Conservation (phyloP, 2,888 invertebrate species). For the Hylaea fasciaria region DNA sequence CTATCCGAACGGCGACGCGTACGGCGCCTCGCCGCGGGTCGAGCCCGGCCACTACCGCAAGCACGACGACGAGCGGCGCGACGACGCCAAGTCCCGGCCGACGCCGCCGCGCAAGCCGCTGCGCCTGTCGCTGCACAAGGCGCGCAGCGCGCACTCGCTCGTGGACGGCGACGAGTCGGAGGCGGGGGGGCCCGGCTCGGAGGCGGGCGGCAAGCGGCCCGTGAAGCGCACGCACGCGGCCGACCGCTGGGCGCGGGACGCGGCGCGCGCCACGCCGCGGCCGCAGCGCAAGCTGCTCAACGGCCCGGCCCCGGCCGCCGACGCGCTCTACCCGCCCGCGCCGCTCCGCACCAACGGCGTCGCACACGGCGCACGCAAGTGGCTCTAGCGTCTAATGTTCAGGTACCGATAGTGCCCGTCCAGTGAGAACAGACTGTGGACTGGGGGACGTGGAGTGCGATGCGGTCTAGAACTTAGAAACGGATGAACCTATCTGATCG, state of each 20-base stretch:
- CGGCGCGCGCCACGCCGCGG: conserved; percentile 70
- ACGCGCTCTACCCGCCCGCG: conserved; percentile 71
- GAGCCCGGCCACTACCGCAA: conserved; percentile 79
- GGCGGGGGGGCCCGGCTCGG: conserved; percentile 61
- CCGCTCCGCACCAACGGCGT: conserved; percentile 47
- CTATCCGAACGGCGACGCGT: conserved; percentile 76
- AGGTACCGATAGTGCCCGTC: neutral
- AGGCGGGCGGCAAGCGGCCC: conserved; percentile 79
- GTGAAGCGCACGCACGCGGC: conserved; percentile 85
- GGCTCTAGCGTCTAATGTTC: conserved; percentile 32
- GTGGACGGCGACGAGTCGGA: conserved; percentile 49
- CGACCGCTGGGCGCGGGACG: conserved; percentile 63
- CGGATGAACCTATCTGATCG: too few relatives aligned
- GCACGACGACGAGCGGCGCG: conserved; percentile 62
- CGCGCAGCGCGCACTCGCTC: conserved; percentile 91
- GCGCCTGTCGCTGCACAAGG: conserved; percentile 92
- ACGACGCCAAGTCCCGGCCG: conserved; percentile 86
- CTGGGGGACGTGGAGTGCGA: neutral
- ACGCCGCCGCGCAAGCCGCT: conserved; percentile 94
- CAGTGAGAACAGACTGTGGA: neutral
- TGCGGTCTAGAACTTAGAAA: neutral
- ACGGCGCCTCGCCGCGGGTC: conserved; percentile 72
- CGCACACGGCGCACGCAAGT: conserved; percentile 50
- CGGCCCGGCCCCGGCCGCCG: conserved; percentile 70
- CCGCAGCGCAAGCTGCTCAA: conserved; percentile 63